Percentiles rank a stretch among this genome's conserved stretches.
Evolutionary conservation across 2,113 vertebrate genomes (phyloP).

Genomic region (Pteronura brasiliensis): DNA sequence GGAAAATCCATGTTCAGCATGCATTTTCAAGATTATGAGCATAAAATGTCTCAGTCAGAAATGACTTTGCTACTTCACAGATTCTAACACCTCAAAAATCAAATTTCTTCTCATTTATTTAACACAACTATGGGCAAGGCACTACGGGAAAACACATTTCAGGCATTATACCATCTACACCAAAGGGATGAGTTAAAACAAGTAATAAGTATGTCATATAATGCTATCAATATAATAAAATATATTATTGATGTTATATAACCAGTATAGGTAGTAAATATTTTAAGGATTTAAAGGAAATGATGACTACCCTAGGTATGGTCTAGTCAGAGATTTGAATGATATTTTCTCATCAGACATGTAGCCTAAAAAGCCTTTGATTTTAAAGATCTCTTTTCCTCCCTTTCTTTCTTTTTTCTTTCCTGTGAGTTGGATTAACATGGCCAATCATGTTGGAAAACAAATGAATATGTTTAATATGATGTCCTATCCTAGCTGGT

Average conservation of each 20-base stretch:
- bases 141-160: neutral
- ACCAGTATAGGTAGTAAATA: neutral
- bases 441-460: slow-evolving; percentile 14
- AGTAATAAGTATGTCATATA: neutral
- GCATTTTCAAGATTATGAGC: neutral
- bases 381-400: neutral
- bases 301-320: neutral
- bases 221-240: neutral
- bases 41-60: neutral
- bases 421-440: slow-evolving; percentile 41
- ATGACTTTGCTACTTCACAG: neutral
- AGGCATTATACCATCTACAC: neutral
- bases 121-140: neutral
- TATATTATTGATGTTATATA: neutral
- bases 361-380: neutral
- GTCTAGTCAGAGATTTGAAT: neutral
- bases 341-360: neutral
- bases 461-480: slow-evolving; percentile 46
- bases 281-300: neutral
- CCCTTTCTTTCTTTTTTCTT: slow-evolving; percentile 2
- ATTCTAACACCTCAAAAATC: neutral
- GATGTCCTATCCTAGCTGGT: slow-evolving; percentile 35
- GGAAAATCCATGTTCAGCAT: neutral
- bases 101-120: neutral
- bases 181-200: neutral